A percentile compares a stretch with the other conserved stretches of the same genome.
Conservation (phyloP, 1,140 invertebrate genomes). For the Drosophila tristis region DNA sequence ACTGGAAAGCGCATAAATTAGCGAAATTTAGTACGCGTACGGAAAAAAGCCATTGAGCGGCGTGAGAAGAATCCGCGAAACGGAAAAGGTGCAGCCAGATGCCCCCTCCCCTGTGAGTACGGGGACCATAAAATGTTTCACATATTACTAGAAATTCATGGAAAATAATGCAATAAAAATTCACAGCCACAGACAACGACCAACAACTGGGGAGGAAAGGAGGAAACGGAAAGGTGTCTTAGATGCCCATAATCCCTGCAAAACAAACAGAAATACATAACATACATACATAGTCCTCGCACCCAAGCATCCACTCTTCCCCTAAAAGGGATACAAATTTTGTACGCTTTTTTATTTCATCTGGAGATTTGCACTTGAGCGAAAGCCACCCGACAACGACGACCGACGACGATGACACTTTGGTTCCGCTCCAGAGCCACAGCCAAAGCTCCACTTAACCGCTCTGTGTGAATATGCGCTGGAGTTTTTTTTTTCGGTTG, state of each 20-base stretch:
- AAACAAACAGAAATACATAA: slow-evolving; percentile 9
- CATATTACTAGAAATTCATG: slow-evolving; percentile 81
- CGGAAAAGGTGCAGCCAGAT: background rate
- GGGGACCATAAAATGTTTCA: slow-evolving; percentile 62
- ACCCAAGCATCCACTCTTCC: background rate
- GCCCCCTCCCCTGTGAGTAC: too few relatives aligned
- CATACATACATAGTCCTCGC: slow-evolving; percentile 6
- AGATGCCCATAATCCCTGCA: slow-evolving; percentile 56
- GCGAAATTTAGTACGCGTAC: slow-evolving; percentile 6
- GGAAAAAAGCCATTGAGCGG: slow-evolving; percentile 11
- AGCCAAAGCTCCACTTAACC: slow-evolving; percentile 54
- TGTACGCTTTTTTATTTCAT: slow-evolving; percentile 80
- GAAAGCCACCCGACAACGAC: slow-evolving; percentile 49
- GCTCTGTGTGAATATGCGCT: slow-evolving; percentile 2
- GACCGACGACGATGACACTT: slow-evolving; percentile 60
- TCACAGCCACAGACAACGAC: slow-evolving; percentile 67
- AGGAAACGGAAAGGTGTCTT: slow-evolving; percentile 51
- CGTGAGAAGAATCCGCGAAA: slow-evolving; percentile 8
- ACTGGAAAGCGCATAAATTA: slow-evolving; percentile 65
- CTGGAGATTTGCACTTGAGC: slow-evolving; percentile 80
- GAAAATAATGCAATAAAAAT: slow-evolving; percentile 83
- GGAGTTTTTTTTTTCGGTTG: slow-evolving; percentile 43
- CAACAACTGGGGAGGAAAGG: too few relatives aligned
- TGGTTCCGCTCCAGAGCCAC: slow-evolving; percentile 76
- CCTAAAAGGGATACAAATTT: slow-evolving; percentile 54